These are phyloP conservation scores for Lepidurus apus DNA, from an alignment of 1,140 invertebrate species.

Conservation along the genomic window DNA sequence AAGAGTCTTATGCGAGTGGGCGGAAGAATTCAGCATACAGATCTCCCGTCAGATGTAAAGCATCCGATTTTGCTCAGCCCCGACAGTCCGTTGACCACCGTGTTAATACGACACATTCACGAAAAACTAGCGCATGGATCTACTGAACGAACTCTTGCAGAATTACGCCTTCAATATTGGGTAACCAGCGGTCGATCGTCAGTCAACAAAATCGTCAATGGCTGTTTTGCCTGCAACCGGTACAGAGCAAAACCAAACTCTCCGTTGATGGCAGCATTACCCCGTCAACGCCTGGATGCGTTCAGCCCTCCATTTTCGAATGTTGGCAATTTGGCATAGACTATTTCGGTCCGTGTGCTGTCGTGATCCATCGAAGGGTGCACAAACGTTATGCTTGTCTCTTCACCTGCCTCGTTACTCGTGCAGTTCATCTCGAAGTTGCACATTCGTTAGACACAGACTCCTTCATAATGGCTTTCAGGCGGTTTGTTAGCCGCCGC, in stretches of 20 bases:
- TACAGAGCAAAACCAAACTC: too few species aligned
- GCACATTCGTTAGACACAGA: slow-evolving; percentile 35
- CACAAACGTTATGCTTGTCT: slow-evolving; percentile 29
- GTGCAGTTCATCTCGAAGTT: slow-evolving; percentile 38
- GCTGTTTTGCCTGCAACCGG: too few species aligned
- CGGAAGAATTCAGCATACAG: slow-evolving; percentile 42
- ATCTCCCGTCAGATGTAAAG: slow-evolving; percentile 41
- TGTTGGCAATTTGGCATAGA: too few species aligned
- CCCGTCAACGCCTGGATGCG: too few species aligned
- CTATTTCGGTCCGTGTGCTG: too few species aligned
- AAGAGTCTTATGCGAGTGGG: slow-evolving; percentile 44
- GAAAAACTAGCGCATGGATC: background rate
- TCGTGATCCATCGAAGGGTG: too few species aligned
- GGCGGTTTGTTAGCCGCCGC: slow-evolving; percentile 32
- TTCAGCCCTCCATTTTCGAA: too few species aligned
- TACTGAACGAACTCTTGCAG: background rate
- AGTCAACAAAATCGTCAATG: too few species aligned
- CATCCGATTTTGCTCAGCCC: slow-evolving; percentile 45
- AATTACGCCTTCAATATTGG: background rate
- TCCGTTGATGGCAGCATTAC: too few species aligned
- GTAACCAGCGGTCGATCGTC: too few species aligned
- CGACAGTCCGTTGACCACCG: slow-evolving; percentile 36
- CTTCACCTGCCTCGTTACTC: slow-evolving; percentile 28
- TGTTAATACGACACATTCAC: background rate
- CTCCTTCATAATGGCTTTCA: slow-evolving; percentile 32